Percentiles rank a stretch among this genome's conserved stretches.
phyloP scores from a whole-genome alignment of 2,888 invertebrate genomes.

The Chymomyza caudatula region DNA sequence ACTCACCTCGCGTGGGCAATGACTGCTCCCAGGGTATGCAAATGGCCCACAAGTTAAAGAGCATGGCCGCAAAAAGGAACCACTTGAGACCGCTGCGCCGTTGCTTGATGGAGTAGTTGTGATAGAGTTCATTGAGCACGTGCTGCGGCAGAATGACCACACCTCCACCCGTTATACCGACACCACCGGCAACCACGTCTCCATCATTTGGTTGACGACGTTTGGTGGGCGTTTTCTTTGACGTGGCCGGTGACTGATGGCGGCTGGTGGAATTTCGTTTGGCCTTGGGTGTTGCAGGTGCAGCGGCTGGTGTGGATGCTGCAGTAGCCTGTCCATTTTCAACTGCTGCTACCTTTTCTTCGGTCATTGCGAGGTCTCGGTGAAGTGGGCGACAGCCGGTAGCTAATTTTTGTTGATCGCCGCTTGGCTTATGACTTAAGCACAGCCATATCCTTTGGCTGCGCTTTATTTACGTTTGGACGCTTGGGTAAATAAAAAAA shows the following conservation, averaged over 20 bases:
- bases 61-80: slow-evolving; percentile 83
- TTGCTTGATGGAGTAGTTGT: slow-evolving; percentile 85
- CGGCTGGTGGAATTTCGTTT: slow-evolving; percentile 29
- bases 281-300: slow-evolving; percentile 38
- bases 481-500: slow-evolving; percentile 45
- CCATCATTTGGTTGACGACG: slow-evolving; percentile 46
- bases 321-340: slow-evolving; percentile 53
- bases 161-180: slow-evolving; percentile 59
- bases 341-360: slow-evolving; percentile 40
- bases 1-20: slow-evolving; percentile 74
- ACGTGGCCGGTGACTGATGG: neutral
- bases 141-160: slow-evolving; percentile 79
- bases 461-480: slow-evolving; percentile 35
- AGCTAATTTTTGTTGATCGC: slow-evolving; percentile 35
- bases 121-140: slow-evolving; percentile 84
- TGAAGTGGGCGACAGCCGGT: neutral
- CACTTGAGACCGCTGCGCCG: slow-evolving; percentile 85
- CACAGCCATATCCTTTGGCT: slow-evolving; percentile 40
- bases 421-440: slow-evolving; percentile 49
- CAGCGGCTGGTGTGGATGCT: slow-evolving; percentile 23
- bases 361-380: slow-evolving; percentile 41
- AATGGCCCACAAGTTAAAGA: slow-evolving; percentile 83
- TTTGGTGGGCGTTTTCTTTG: slow-evolving; percentile 40
- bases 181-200: slow-evolving; percentile 52
- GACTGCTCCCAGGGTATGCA: slow-evolving; percentile 80